phyloP scores from a whole-genome alignment of 2,797 vertebrate genomes.

The Acropternis orthonyx region DNA sequence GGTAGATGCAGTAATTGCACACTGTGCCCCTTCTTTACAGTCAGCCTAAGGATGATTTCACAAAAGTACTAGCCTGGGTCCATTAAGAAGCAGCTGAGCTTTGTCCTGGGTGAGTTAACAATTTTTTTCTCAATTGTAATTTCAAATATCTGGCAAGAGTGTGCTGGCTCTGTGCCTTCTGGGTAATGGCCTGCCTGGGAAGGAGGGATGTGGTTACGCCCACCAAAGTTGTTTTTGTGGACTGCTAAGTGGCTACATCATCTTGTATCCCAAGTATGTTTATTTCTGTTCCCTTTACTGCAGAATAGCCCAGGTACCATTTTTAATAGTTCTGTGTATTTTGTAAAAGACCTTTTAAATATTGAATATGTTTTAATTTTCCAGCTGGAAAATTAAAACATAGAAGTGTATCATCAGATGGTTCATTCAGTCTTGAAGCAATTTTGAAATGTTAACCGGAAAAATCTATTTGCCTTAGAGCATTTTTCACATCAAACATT shows the following conservation, averaged over 20 bases:
- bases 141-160: neutral
- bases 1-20: neutral
- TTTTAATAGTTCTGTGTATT: slow-evolving; percentile 49
- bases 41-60: neutral
- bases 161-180: neutral
- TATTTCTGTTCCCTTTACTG: neutral
- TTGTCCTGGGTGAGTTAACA: neutral
- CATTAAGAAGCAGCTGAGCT: neutral
- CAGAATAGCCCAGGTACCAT: neutral
- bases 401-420: slow-evolving; percentile 63
- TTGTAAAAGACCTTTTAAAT: slow-evolving; percentile 62
- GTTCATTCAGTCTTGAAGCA: slow-evolving; percentile 64
- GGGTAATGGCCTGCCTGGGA: neutral
- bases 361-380: slow-evolving; percentile 58
- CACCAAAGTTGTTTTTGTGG: neutral
- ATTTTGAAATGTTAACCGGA: slow-evolving; percentile 64
- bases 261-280: neutral
- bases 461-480: slow-evolving; percentile 67
- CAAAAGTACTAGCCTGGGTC: neutral
- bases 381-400: slow-evolving; percentile 62
- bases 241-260: neutral
- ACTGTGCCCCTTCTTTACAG: neutral
- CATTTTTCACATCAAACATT: slow-evolving; percentile 72
- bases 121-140: neutral
- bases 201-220: neutral